Base-by-base conservation (phyloP, 2,113 vertebrate genomes). In the Pelecanus crispus region DNA sequence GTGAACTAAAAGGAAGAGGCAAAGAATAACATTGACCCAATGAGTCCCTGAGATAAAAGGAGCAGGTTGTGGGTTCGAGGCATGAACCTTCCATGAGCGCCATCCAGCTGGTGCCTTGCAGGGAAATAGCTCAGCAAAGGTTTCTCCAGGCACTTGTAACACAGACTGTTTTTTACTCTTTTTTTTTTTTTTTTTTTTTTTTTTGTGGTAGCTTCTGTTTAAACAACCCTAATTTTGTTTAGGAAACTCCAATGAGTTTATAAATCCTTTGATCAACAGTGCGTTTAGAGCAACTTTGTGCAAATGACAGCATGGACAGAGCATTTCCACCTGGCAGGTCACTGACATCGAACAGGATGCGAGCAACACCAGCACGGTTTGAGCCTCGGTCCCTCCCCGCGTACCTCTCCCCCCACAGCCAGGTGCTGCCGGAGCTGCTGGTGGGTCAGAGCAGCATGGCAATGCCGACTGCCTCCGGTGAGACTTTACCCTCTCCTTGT, bases 281-380 rank as follows among this genome's bases (percentile, higher is more conserved):
- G 24, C 18, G 81, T 59, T 89, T 59, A 65, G 71, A 92, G 71
- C 44, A 67, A 15, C 42, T 29, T 15, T 7, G 58, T 53, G 59
- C 75, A 59, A 29, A 42, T 1, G 31, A 12, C 72, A 11, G 32
- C 17, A 7, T 4, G 56, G 81, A 40, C 17, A 19, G 42, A 70
- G 32, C 1, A 2, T 79, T 78, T 26, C 47, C 42, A 72, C 66
- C 58, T 55, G 58, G 71, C 45, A 17, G 29, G 29, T 31, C 70
- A 7, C 19, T 4, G 62, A 8, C 9, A 9, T 26, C 50, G 11
- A 17, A 9, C 9, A 3, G 42, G 58, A 26, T 4, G 1, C 4
- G 26, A 70, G 77, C 68, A 47, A 7, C 42, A 5, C 31, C 24
- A 6, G 40, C 3, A 1, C 6, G 8, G 24, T 34, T 11, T 20